These are phyloP conservation scores for Volucella zonaria DNA, from an alignment of 2,888 invertebrate genomes.

Conservation along the genomic window DNA sequence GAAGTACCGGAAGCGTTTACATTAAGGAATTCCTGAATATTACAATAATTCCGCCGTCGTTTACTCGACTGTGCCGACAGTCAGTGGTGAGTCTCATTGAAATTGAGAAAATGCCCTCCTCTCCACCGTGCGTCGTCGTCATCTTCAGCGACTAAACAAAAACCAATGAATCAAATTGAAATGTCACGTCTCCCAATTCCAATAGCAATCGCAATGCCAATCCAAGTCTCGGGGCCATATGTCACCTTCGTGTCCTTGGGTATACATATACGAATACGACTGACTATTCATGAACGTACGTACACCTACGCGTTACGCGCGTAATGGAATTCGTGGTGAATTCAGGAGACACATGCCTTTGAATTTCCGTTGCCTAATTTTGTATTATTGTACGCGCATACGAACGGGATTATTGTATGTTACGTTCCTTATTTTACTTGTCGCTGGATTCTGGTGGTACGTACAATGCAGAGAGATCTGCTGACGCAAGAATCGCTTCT, in stretches of 20 bases:
- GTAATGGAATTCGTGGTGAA: slow-evolving; percentile 30
- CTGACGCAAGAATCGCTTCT: slow-evolving; percentile 28
- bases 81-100: too few relatives aligned
- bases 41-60: slow-evolving; percentile 25
- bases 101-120: background rate
- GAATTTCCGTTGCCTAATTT: slow-evolving; percentile 44
- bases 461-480: background rate
- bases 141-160: background rate
- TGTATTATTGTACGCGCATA: slow-evolving; percentile 4
- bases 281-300: background rate
- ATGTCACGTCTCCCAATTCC: slow-evolving; percentile 51
- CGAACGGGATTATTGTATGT: slow-evolving; percentile 36
- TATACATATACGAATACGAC: background rate
- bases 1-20: slow-evolving; percentile 26
- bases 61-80: background rate
- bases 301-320: slow-evolving; percentile 29
- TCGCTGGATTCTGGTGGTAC: background rate
- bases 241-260: slow-evolving; percentile 31
- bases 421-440: slow-evolving; percentile 23
- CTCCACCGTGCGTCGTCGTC: background rate
- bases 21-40: slow-evolving; percentile 31
- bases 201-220: background rate
- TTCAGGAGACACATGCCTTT: slow-evolving; percentile 5
- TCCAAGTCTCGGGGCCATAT: background rate
- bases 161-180: slow-evolving; percentile 58